phyloP scores from a whole-genome alignment of 2,113 vertebrate genomes.

The Pionites leucogaster region DNA sequence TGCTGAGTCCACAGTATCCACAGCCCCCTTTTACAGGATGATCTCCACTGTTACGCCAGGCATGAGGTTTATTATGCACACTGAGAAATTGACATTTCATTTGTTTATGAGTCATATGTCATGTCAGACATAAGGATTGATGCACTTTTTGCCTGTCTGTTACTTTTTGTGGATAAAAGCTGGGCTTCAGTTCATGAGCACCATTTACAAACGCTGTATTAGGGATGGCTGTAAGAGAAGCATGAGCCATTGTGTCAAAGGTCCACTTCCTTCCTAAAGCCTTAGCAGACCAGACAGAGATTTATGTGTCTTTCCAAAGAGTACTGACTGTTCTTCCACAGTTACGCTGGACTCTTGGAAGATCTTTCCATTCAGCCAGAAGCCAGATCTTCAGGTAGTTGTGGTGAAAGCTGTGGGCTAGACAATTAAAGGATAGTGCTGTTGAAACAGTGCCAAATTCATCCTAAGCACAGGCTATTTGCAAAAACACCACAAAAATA shows the following conservation, averaged over 20 bases:
- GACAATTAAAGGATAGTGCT: not conserved
- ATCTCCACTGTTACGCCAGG: not conserved
- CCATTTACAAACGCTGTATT: not conserved
- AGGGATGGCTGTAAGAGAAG: not conserved
- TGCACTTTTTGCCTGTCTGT: not conserved
- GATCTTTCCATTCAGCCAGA: not conserved
- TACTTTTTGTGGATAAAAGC: not conserved
- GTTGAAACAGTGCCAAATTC: not conserved
- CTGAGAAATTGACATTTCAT: not conserved
- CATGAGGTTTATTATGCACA: not conserved
- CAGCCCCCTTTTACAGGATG: not conserved
- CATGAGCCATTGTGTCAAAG: not conserved
- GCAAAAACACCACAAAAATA: not conserved
- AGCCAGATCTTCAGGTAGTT: conserved; percentile 1
- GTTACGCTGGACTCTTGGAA: not conserved
- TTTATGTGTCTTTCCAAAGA: not conserved
- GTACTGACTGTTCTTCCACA: not conserved
- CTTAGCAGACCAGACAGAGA: not conserved
- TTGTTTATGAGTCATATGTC: not conserved
- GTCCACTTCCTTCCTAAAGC: not conserved
- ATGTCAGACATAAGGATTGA: not conserved
- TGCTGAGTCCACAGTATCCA: not conserved
- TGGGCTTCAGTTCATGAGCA: not conserved
- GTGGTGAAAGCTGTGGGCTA: not conserved
- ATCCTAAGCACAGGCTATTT: not conserved